Conservation (phyloP, 2,113 vertebrate genomes). For the Rhegmatorhina hoffmannsi region DNA sequence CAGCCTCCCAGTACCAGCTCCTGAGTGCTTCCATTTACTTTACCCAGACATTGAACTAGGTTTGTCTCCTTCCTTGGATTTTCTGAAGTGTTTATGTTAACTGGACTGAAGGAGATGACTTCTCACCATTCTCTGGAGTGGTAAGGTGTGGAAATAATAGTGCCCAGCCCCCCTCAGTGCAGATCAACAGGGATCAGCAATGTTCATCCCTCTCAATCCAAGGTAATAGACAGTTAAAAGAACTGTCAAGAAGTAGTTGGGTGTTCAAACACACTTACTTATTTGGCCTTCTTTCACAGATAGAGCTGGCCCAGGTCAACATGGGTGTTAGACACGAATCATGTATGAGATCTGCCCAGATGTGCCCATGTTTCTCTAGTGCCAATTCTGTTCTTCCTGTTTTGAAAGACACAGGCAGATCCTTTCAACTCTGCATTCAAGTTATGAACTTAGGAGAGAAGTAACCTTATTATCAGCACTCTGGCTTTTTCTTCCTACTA, state of each 20-base stretch:
- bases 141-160: background rate
- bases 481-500: background rate
- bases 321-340: background rate
- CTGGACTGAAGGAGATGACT: background rate
- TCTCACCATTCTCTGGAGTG: background rate
- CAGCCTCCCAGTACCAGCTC: background rate
- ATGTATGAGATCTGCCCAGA: background rate
- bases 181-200: background rate
- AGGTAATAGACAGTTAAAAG: background rate
- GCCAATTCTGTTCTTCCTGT: background rate
- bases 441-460: background rate
- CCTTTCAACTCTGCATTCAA: background rate
- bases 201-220: background rate
- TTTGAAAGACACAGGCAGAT: background rate
- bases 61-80: background rate
- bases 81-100: background rate
- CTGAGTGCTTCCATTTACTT: background rate
- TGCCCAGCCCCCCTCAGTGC: accelerated
- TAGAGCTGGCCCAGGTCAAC: background rate
- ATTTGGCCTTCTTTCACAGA: background rate
- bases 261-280: background rate
- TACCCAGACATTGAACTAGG: background rate
- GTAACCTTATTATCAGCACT: background rate
- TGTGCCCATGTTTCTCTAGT: background rate
- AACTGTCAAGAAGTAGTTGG: background rate